Evolutionary conservation across 2,888 invertebrate genomes (phyloP).

Genomic region (Perithous albicinctus): DNA sequence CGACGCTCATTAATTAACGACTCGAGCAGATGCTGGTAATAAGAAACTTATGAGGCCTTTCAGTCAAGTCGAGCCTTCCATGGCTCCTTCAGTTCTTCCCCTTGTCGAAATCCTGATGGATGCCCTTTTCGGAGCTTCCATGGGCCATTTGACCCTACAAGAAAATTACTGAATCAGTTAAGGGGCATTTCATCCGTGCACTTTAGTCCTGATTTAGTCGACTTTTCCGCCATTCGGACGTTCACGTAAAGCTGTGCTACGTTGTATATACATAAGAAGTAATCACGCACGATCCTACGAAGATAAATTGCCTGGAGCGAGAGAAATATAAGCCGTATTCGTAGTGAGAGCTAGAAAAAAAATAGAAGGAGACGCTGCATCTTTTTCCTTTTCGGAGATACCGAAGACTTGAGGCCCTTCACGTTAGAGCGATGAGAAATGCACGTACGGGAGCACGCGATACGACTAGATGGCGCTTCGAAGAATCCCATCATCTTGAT

Average conservation of each 20-base stretch:
- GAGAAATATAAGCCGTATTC: constrained; percentile 16
- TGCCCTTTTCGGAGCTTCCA: not conserved
- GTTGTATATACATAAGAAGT: constrained; percentile 4
- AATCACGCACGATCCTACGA: constrained; percentile 37
- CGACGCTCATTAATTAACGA: constrained; percentile 38
- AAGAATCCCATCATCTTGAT: constrained; percentile 29
- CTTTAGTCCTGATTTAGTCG: constrained; percentile 9
- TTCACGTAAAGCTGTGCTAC: not conserved
- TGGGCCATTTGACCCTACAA: not conserved
- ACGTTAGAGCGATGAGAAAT: not conserved
- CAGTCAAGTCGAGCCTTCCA: not conserved
- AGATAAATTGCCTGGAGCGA: constrained; percentile 38
- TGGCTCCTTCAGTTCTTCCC: not conserved
- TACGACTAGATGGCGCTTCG: not conserved
- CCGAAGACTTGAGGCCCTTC: not conserved
- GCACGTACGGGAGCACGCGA: too few relatives aligned
- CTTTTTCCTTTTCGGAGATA: not conserved
- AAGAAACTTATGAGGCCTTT: not conserved
- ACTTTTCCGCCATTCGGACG: constrained; percentile 12
- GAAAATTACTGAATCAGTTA: not conserved
- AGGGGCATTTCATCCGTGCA: constrained; percentile 3
- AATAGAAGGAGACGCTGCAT: not conserved
- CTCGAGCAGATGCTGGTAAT: constrained; percentile 5
- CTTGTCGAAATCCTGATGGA: constrained; percentile 23
- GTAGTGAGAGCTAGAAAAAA: not conserved